Base-by-base conservation (phyloP, 2,888 invertebrate genomes). In the Dilophus febrilis region DNA sequence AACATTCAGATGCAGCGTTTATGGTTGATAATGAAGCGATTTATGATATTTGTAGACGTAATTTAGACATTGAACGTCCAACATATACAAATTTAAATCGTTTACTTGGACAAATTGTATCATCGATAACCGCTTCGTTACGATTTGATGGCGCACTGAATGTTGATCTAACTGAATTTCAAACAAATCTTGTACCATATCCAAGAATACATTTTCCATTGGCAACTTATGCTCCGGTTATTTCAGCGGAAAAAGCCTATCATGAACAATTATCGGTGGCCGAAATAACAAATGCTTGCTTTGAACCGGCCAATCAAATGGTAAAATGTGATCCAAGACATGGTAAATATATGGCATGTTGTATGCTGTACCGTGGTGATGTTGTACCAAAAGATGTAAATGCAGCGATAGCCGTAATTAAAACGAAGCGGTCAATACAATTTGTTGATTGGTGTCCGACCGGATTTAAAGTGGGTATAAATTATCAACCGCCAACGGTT, bases 21-120 rank as follows among this genome's bases (percentile, higher is more conserved):
- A 92, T 92, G 92, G 87, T 84, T 46, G 85, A 85, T 65, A 85
- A 85, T 55, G 84, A 85, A 61, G 85, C 85, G 38, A 85, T 85
- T 59, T 86, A 90, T 64, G 77, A 94, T 66, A 83, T 82, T 68
- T 94, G 92, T 72, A 77, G 90, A 55, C 79, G 90, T 50, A 94
- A 94, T 64, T 67, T 95, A 59, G 91, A 91, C 65, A 91, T 92
- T 55, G 91, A 90, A 57, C 75, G 94, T 49, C 94, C 94, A 16
- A 90, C 91, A 17, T 95, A 95, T 74, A 90, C 90, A 55, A 95
- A 95, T 68, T 66, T 95, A 57, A 95, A 95, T 67, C 72, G 94
- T 53, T 71, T 95, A 52, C 92, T 95, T 53, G 91, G 91, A 35
- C 94, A 94, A 65, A 90, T 94, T 56, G 92, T 85, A 2, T 90